A percentile compares a stretch with the other conserved stretches of the same genome.
These are phyloP conservation scores for Tiliacea aurago DNA, from an alignment of 2,888 invertebrate genomes.

Conservation along the genomic window DNA sequence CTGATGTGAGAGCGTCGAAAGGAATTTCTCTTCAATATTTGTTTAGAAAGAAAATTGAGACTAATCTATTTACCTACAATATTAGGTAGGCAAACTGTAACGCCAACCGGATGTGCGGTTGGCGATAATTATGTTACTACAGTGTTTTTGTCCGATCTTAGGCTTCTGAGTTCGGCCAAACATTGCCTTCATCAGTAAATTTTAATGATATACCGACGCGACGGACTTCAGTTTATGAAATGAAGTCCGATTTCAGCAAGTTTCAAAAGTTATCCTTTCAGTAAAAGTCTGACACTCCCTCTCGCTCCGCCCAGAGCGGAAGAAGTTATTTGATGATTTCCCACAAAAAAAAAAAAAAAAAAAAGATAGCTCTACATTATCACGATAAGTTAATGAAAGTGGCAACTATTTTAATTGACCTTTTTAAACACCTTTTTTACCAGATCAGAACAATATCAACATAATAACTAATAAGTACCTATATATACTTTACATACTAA, in stretches of 20 bases:
- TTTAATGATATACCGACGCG: background rate
- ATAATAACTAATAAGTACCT: background rate
- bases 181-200: background rate
- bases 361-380: background rate
- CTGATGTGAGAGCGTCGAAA: background rate
- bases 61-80: background rate
- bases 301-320: too few relatives aligned
- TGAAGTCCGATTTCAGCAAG: background rate
- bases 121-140: background rate
- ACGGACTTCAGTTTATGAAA: too few relatives aligned
- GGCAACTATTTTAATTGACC: background rate
- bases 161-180: background rate
- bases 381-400: background rate
- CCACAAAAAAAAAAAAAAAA: too few relatives aligned
- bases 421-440: background rate
- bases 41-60: background rate
- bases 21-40: too few relatives aligned
- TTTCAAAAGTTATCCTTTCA: background rate
- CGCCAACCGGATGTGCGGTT: background rate
- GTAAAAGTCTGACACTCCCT: too few relatives aligned
- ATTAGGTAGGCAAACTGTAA: too few relatives aligned
- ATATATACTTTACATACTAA: slow-evolving; percentile 15
- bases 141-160: too few relatives aligned
- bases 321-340: too few relatives aligned
- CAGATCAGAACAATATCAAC: background rate